Percentiles rank a stretch among this genome's conserved stretches.
Conservation (phyloP, 64 coral and sea anemone genomes). For the Montipora cactus region DNA sequence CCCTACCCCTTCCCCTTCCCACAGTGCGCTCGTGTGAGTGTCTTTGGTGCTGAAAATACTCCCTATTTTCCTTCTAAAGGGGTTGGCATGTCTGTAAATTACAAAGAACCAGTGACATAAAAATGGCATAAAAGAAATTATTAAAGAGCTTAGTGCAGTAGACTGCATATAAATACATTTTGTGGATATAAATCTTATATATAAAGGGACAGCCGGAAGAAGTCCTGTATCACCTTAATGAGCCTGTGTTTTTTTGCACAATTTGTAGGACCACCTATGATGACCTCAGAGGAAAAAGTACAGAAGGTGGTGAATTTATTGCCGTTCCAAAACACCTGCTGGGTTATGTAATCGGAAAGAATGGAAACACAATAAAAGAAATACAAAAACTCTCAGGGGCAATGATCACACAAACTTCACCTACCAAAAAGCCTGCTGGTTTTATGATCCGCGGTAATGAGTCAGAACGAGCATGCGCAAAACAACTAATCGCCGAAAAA, state of each 20-base stretch:
- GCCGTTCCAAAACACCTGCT: background rate
- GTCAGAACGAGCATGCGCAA: background rate
- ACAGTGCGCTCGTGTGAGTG: too few relatives aligned
- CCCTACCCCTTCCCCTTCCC: too few relatives aligned
- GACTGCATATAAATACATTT: too few relatives aligned
- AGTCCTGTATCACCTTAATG: background rate
- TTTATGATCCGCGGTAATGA: background rate
- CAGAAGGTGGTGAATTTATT: background rate
- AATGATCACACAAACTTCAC: background rate
- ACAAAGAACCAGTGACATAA: too few relatives aligned
- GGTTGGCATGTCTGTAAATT: too few relatives aligned
- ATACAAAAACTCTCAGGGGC: background rate
- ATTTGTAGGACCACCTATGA: background rate
- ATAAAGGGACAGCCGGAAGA: background rate
- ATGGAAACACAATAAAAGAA: conserved; percentile 5
- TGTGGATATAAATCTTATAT: too few relatives aligned
- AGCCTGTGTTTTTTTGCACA: background rate
- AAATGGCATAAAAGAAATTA: too few relatives aligned
- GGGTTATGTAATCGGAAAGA: conserved; percentile 24
- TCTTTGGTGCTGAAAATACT: too few relatives aligned
- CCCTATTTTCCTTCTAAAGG: too few relatives aligned
- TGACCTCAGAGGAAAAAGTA: background rate
- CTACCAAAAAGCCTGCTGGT: background rate
- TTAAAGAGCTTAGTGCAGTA: too few relatives aligned
- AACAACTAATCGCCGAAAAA: background rate